Base-by-base conservation (phyloP, 1,140 invertebrate genomes). In the Chrysopa pallens region DNA sequence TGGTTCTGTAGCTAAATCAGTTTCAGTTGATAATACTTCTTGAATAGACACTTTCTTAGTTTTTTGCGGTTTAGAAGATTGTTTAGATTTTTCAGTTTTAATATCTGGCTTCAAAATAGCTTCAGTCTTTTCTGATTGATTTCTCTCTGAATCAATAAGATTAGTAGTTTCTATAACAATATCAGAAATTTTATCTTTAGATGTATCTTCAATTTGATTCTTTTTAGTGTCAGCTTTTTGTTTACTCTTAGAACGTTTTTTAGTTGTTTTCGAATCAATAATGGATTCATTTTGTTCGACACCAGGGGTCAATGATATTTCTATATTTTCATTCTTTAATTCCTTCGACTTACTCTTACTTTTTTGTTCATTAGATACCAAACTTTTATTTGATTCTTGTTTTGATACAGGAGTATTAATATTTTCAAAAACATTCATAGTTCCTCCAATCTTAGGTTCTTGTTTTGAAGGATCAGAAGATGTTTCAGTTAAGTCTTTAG, bases 161-260 rank as follows among this genome's bases (percentile, higher is more conserved):
- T 39, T 28, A 47, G 42, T 40, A 12, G 4, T 29, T 15, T 39
- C 44, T 14, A 51, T 39, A 29, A 42, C 43, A 29, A 12, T 9
- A 38, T n/a, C 40, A 27, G 40, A 29, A 40, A 44, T 17, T 15
- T 50, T 43, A 29, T 31, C 4, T 46, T 43, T 29, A 6, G 7
- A 38, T 29, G 38, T 15, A 31, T 37, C 38, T 46, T 41, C 28
- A 38, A 48, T n/a, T n/a, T n/a, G n/a, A n/a, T n/a, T n/a, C n/a
- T n/a, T 27, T 44, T 40, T 44, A 15, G 39, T 40, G 6, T 11
- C 6, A n/a, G 36, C 6, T 39, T 39, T 35, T n/a, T 28, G n/a
- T 42, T 39, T 23, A 23, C 17, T 23, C 17, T 23, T 23, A 2
- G 17, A 23, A 23, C 17, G 17, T 5, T 23, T 23, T 23, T 23